Evolutionary conservation across 2,113 vertebrate species (phyloP).

Genomic region (Spea multiplicata): DNA sequence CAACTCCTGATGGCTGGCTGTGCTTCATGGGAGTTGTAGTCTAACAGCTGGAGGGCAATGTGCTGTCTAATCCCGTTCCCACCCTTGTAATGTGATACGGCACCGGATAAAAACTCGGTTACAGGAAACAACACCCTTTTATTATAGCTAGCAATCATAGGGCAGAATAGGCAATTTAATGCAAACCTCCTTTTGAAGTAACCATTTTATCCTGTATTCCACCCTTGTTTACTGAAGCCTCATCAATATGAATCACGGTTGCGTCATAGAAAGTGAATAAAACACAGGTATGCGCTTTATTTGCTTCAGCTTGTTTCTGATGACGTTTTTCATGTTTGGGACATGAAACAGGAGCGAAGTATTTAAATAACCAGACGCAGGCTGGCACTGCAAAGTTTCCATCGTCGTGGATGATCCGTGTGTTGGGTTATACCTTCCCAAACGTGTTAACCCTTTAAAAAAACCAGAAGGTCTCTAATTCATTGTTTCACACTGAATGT

Average conservation of each 20-base stretch:
- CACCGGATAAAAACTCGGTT: not conserved
- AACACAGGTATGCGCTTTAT: conserved; percentile 21
- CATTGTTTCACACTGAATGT: too few species aligned
- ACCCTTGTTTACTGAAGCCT: conserved; percentile 39
- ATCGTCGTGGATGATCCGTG: not conserved
- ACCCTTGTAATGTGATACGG: not conserved
- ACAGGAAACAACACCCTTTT: conserved; percentile 27
- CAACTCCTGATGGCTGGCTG: too few species aligned
- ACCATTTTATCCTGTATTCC: conserved; percentile 24
- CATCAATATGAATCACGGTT: conserved; percentile 18
- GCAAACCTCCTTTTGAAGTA: conserved; percentile 27
- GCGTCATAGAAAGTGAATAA: conserved; percentile 20
- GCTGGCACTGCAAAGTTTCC: not conserved
- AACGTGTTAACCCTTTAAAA: too few species aligned
- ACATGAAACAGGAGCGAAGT: conserved; percentile 8
- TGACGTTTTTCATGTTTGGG: conserved; percentile 2
- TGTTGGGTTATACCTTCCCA: too few species aligned
- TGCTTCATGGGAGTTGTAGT: too few species aligned
- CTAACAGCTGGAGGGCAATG: too few species aligned
- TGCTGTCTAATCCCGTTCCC: too few species aligned
- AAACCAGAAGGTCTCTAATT: too few species aligned
- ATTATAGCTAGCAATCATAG: conserved; percentile 8
- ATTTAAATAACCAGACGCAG: not conserved
- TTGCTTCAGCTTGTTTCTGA: conserved; percentile 1
- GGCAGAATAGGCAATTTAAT: conserved; percentile 27